Evolutionary conservation across 2,888 invertebrate species (phyloP).

Genomic region (Campopleginae sp.): DNA sequence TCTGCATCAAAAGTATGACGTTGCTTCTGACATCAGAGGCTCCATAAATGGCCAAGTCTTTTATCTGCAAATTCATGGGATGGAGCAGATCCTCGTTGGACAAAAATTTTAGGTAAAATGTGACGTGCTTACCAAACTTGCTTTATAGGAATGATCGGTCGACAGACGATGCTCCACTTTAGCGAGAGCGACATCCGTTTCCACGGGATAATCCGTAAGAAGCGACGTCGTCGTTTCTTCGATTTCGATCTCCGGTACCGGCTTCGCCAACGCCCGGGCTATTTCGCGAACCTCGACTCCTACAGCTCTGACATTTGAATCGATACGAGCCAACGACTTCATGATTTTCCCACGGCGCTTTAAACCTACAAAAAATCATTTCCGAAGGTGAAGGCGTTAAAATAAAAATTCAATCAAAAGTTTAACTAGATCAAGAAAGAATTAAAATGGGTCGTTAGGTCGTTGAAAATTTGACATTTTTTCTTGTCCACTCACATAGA

Average conservation of each 20-base stretch:
- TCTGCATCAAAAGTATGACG: conserved; percentile 24
- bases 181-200: conserved; percentile 34
- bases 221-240: conserved; percentile 38
- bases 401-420: no score
- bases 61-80: conserved; percentile 7
- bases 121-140: conserved; percentile 35
- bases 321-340: conserved; percentile 32
- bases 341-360: no score
- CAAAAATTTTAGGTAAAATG: conserved; percentile 2
- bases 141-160: conserved; percentile 35
- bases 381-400: no score
- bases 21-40: conserved; percentile 43
- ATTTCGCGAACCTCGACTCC: conserved; percentile 41
- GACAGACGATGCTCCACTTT: conserved; percentile 34
- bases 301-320: conserved; percentile 38
- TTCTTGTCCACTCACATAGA: no score
- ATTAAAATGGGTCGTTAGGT: no score
- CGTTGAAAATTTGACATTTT: no score
- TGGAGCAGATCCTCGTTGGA: no score
- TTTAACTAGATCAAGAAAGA: no score
- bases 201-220: conserved; percentile 40
- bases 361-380: no score
- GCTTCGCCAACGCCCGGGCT: conserved; percentile 22
- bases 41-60: conserved; percentile 47
- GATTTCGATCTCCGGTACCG: conserved; percentile 23